Evolutionary conservation across 2,888 invertebrate species (phyloP).

Genomic region (Lasioglossum morio): DNA sequence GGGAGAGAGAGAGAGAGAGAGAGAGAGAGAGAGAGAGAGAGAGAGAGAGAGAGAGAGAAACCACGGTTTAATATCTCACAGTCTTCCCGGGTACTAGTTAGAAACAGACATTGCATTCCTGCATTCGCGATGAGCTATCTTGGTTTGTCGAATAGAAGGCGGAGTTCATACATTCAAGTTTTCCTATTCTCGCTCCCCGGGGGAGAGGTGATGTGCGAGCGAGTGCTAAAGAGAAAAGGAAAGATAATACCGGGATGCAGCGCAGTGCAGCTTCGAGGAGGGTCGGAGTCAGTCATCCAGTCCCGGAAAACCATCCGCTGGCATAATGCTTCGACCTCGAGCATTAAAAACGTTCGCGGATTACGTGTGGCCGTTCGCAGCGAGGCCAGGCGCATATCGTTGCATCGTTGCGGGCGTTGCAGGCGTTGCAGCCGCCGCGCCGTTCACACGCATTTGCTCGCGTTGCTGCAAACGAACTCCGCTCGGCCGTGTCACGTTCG

Average conservation of each 20-base stretch:
- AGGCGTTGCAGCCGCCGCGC: slow-evolving; percentile 16
- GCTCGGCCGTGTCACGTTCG: slow-evolving; percentile 70
- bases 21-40: no score
- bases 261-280: background rate
- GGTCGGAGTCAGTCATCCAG: background rate
- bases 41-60: background rate
- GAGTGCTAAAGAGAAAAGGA: slow-evolving; percentile 1
- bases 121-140: slow-evolving; percentile 76
- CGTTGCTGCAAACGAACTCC: slow-evolving; percentile 59
- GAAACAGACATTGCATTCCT: slow-evolving; percentile 75
- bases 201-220: slow-evolving; percentile 25
- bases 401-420: background rate
- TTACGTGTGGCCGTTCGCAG: slow-evolving; percentile 11
- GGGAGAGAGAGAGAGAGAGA: background rate
- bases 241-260: background rate
- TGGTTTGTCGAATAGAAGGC: slow-evolving; percentile 50
- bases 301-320: slow-evolving; percentile 24
- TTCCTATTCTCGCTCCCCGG: slow-evolving; percentile 69
- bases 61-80: slow-evolving; percentile 77
- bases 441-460: slow-evolving; percentile 52
- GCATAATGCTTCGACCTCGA: slow-evolving; percentile 19
- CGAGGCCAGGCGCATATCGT: slow-evolving; percentile 13
- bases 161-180: slow-evolving; percentile 70
- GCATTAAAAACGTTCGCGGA: slow-evolving; percentile 64
- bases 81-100: slow-evolving; percentile 70